Conservation (phyloP, 1,140 invertebrate genomes). For the Thaumatotibia leucotreta region DNA sequence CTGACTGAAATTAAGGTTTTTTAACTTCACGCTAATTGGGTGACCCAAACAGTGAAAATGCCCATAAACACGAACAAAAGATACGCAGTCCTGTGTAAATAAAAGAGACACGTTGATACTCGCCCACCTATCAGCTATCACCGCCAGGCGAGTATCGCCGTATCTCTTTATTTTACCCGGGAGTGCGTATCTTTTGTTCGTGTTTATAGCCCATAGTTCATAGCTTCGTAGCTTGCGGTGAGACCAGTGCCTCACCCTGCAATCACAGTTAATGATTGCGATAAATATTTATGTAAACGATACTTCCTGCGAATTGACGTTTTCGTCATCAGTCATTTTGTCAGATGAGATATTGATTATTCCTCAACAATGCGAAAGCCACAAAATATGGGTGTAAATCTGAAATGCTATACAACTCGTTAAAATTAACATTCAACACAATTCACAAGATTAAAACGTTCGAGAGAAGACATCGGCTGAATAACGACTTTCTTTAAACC, state of each 20-base stretch:
- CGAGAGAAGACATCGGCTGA: background rate
- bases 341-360: slow-evolving; percentile 1
- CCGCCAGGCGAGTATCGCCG: no score
- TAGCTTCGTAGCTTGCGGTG: no score
- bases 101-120: no score
- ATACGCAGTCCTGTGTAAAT: no score
- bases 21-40: no score
- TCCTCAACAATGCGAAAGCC: background rate
- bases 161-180: no score
- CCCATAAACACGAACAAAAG: no score
- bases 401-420: background rate
- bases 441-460: background rate
- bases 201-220: no score
- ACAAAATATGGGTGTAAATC: background rate
- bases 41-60: no score
- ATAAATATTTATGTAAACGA: slow-evolving; percentile 13
- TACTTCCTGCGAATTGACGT: background rate
- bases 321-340: background rate
- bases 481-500: slow-evolving; percentile 5
- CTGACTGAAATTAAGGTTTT: no score
- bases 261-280: slow-evolving; percentile 1
- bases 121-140: no score
- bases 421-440: slow-evolving; percentile 2
- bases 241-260: background rate
- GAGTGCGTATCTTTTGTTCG: no score